A percentile compares a stretch with the other conserved stretches of the same genome.
phyloP scores from a whole-genome alignment of 2,113 vertebrate genomes.

The Gnathochromis pfefferi region DNA sequence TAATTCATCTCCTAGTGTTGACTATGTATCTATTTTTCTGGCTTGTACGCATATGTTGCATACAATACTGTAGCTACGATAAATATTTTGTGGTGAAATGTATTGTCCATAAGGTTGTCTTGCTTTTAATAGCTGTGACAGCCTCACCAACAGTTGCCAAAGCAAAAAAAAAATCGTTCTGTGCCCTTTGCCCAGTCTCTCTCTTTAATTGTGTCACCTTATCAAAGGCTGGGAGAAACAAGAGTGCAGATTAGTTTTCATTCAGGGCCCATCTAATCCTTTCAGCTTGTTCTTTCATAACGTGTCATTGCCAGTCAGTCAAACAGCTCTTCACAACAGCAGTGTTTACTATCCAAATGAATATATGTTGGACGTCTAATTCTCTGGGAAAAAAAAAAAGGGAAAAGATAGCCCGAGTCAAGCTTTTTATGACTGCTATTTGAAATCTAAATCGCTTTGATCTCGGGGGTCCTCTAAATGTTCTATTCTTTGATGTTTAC shows the following conservation, averaged over 20 bases:
- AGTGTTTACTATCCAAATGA: slow-evolving; percentile 42
- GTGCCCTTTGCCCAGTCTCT: slow-evolving; percentile 1
- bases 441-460: slow-evolving; percentile 26
- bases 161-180: not conserved
- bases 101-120: not conserved
- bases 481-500: slow-evolving; percentile 27
- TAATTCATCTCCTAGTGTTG: not conserved
- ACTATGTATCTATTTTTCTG: not conserved
- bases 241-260: slow-evolving; percentile 56
- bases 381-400: rapidly evolving
- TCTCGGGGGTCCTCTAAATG: slow-evolving; percentile 4
- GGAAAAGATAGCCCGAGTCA: not conserved
- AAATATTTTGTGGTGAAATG: not conserved
- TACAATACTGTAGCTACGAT: not conserved
- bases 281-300: slow-evolving; percentile 40
- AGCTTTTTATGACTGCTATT: slow-evolving; percentile 13
- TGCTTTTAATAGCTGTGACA: not conserved
- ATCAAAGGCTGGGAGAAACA: slow-evolving; percentile 54
- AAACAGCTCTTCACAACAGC: slow-evolving; percentile 13
- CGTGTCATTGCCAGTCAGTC: slow-evolving; percentile 36
- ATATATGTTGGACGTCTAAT: slow-evolving; percentile 33
- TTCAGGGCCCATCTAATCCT: slow-evolving; percentile 57
- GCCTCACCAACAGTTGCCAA: slow-evolving; percentile 3
- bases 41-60: not conserved
- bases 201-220: slow-evolving; percentile 40